Evolutionary conservation across 1,140 invertebrate species (phyloP).

Genomic region (Bicyclus anynana): DNA sequence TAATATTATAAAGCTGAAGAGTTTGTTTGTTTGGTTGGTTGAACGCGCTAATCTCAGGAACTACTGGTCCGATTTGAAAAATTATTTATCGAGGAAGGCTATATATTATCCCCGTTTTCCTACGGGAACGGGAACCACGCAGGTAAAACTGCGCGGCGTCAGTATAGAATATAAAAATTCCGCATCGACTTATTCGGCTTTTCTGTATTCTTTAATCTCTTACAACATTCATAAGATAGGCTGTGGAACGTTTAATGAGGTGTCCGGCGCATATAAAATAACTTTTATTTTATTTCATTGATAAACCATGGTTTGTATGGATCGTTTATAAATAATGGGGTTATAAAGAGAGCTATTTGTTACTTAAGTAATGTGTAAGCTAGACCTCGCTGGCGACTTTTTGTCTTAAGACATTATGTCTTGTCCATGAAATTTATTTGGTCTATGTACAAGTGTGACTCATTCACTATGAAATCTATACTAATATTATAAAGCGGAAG

Average conservation of each 20-base stretch:
- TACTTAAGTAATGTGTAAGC: conserved; percentile 17
- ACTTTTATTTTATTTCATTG: conserved; percentile 17
- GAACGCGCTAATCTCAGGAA: too few relatives aligned
- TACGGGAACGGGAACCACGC: too few relatives aligned
- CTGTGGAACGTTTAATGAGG: conserved; percentile 50
- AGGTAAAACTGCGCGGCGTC: too few relatives aligned
- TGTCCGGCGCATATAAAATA: conserved; percentile 35
- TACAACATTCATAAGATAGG: conserved; percentile 45
- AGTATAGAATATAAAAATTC: neutral
- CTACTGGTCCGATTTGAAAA: too few relatives aligned
- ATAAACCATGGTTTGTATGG: conserved; percentile 26
- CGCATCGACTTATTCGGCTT: conserved; percentile 21
- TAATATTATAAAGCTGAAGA: too few relatives aligned
- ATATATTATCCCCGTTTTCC: too few relatives aligned
- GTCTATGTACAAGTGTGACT: neutral
- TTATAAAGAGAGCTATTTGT: conserved; percentile 35
- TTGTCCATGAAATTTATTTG: neutral
- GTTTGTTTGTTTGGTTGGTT: too few relatives aligned
- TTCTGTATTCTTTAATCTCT: conserved; percentile 51
- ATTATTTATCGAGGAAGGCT: too few relatives aligned
- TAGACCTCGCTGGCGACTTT: neutral
- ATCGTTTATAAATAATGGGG: conserved; percentile 45
- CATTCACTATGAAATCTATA: too few relatives aligned
- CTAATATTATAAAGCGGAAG: too few relatives aligned
- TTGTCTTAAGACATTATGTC: neutral